Base-by-base conservation (phyloP, 2,797 vertebrate species). In the Limnodromus scolopaceus region DNA sequence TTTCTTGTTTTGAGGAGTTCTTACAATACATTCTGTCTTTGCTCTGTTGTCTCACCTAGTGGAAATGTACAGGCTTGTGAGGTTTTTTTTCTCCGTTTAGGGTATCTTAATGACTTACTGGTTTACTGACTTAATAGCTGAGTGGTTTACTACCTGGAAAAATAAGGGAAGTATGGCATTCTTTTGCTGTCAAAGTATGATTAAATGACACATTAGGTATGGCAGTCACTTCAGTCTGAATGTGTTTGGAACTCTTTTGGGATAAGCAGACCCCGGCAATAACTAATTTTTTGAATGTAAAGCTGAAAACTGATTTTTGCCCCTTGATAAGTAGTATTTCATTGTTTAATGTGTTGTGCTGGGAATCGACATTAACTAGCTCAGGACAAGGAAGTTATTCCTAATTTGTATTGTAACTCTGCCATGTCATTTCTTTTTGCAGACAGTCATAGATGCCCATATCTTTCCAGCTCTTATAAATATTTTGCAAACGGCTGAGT, bases 401-500 rank as follows among this genome's bases (percentile, higher is more conserved):
- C 12, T 53, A 3, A 71, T 53, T 93, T 51, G 39, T 71, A 15
- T 65, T 46, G 5, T 92, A 71, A 89, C 22, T 25, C 8, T 92
- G 82, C 49, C 9, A 9, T 76, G 74, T 92, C 20, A 54, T 82
- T 80, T 93, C 60, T 94, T 92, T 92, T 97, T 95, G 89, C 95
- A 98, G 98, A 98, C 98, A 38, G 98, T 98, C 84, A 98, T 98
- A 96, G 98, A 98, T 41, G 98, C 98, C 88, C 98, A 98, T 78
- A 98, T 98, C 96, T 98, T 98, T 74, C 98, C 98, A 87, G 98
- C 98, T 92, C 98, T 98, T 71, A 98, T 98, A 96, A 98, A 95
- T 95, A 98, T 98, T 95, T 97, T 98, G 89, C 98, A 98, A 97
- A 98, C 98, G 0, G 98, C 98, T 48, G 98, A 98, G 87, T 98